Percentiles rank a stretch among this genome's conserved stretches.
Evolutionary conservation across 1,140 invertebrate species (phyloP).

Genomic region (Oryctes rhinoceros): DNA sequence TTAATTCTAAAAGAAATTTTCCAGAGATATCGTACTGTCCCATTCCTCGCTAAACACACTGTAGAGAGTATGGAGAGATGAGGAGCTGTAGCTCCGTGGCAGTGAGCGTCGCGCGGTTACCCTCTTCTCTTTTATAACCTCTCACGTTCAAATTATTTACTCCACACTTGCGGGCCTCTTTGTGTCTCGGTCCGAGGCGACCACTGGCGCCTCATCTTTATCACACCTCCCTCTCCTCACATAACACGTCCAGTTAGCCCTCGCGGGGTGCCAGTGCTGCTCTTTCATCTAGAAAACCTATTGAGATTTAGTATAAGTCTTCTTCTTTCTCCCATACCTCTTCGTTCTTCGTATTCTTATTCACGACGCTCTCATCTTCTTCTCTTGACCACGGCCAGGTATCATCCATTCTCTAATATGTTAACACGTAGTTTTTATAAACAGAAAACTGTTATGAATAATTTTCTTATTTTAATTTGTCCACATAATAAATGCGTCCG

Average conservation of each 20-base stretch:
- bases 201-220: conserved; percentile 52
- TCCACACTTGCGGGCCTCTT: conserved; percentile 54
- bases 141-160: conserved; percentile 55
- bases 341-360: conserved; percentile 24
- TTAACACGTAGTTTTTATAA: conserved; percentile 10
- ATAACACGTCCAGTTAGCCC: conserved; percentile 40
- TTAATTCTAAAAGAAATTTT: too few relatives aligned
- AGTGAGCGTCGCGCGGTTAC: conserved; percentile 31
- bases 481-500: too few relatives aligned
- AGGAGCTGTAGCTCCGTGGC: background rate
- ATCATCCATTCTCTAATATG: conserved; percentile 10
- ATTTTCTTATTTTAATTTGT: too few relatives aligned
- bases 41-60: too few relatives aligned
- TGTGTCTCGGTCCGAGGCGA: conserved; percentile 54
- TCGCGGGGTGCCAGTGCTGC: conserved; percentile 43
- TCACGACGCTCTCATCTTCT: background rate
- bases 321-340: background rate
- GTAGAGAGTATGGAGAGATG: too few relatives aligned
- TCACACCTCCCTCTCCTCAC: conserved; percentile 44
- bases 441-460: background rate
- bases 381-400: background rate
- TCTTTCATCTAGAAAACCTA: conserved; percentile 39
- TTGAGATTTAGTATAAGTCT: conserved; percentile 31
- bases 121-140: conserved; percentile 53
- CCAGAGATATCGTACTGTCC: too few relatives aligned